These are phyloP conservation scores for Neolamprologus ventralis DNA, from an alignment of 2,113 vertebrate species.

Conservation along the genomic window DNA sequence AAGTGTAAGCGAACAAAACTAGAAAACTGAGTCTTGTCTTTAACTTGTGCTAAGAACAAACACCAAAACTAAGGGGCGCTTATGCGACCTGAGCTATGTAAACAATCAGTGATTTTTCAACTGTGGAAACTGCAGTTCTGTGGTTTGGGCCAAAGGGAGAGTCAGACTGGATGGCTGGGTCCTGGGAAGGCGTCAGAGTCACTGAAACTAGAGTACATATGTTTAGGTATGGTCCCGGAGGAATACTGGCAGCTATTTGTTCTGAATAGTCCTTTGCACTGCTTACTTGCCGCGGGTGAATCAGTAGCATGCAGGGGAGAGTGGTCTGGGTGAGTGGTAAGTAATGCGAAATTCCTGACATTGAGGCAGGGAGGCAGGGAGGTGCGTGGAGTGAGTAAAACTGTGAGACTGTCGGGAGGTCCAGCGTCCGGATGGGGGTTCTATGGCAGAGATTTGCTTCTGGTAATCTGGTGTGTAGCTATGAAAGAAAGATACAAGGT, in stretches of 20 bases:
- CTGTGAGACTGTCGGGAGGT: no score
- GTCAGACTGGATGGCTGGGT: neutral
- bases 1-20: neutral
- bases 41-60: neutral
- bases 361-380: no score
- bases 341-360: neutral
- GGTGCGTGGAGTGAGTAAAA: no score
- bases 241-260: neutral
- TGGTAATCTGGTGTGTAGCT: no score
- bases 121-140: neutral
- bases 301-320: neutral
- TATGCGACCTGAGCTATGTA: neutral
- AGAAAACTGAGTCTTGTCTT: neutral
- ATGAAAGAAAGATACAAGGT: no score
- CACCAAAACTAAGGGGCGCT: neutral
- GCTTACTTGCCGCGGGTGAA: neutral
- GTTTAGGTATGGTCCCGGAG: neutral
- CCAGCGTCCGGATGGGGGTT: no score
- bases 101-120: neutral
- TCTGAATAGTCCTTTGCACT: neutral
- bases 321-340: accelerated
- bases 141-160: neutral
- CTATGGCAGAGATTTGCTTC: no score
- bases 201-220: neutral
- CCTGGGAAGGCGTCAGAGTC: neutral